A percentile compares a stretch with the other conserved stretches of the same genome.
These are phyloP conservation scores for Mnemiopsis leidyi DNA, from an alignment of 37 sponge, comb jelly and placozoan genomes.

Conservation along the genomic window DNA sequence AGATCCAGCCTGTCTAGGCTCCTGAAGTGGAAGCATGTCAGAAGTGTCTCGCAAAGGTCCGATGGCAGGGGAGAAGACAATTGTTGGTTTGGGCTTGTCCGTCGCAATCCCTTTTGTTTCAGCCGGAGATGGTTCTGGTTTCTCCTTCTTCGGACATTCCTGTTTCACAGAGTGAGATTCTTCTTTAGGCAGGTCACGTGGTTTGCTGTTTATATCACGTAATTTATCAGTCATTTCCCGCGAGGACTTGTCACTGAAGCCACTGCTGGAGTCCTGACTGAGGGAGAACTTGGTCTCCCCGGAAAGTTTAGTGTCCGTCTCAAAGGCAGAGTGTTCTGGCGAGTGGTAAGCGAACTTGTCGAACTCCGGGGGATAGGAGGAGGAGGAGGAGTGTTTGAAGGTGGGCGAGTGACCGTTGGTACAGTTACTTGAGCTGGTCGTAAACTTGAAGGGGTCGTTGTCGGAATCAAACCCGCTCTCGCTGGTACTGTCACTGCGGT, in stretches of 20 bases:
- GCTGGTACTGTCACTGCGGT: background rate
- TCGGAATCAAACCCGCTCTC: constrained; percentile 8
- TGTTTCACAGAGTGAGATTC: background rate
- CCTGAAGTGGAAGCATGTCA: background rate
- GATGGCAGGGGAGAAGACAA: background rate
- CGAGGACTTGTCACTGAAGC: background rate
- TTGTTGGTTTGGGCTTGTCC: background rate
- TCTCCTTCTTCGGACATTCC: background rate
- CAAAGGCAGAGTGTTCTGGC: constrained; percentile 11
- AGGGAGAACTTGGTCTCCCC: background rate
- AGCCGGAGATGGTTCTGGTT: background rate
- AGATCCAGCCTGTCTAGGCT: background rate
- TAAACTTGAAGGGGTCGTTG: constrained; percentile 32
- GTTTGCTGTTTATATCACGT: too few species aligned
- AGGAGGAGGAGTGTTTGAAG: too few species aligned
- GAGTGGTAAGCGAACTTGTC: constrained; percentile 64
- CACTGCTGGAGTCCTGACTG: background rate
- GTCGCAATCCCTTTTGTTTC: background rate
- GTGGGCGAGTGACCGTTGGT: constrained; percentile 30
- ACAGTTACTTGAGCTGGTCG: background rate
- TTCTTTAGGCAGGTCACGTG: too few species aligned
- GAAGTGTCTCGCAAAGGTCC: background rate
- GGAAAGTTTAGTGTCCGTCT: background rate
- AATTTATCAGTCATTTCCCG: too few species aligned
- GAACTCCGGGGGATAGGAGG: background rate